Conservation (phyloP, 2,888 invertebrate genomes). For the Drosophila greeni region DNA sequence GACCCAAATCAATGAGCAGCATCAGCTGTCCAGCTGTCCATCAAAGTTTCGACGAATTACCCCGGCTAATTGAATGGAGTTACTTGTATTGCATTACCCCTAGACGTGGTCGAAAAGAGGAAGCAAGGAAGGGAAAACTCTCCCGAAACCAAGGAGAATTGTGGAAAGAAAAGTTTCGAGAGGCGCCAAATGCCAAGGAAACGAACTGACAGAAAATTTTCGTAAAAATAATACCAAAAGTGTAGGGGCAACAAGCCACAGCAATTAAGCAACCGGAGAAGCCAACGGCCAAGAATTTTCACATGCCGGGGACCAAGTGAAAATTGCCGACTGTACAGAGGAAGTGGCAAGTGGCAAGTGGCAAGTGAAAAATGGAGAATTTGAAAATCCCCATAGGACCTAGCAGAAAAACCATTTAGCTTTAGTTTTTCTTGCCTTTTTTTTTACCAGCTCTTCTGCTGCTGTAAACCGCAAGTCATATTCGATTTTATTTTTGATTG, state of each 20-base stretch:
- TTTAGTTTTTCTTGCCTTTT: neutral
- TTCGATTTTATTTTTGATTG: conserved; percentile 38
- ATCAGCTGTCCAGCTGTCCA: conserved; percentile 22
- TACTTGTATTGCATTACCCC: neutral
- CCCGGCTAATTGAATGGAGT: conserved; percentile 17
- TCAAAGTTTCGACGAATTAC: conserved; percentile 30
- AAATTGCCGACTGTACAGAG: conserved; percentile 14
- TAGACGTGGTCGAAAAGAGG: too few species aligned
- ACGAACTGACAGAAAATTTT: conserved; percentile 12
- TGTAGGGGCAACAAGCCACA: conserved; percentile 8
- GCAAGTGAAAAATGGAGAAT: conserved; percentile 20
- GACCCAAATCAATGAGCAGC: conserved; percentile 21
- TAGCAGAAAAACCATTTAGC: conserved; percentile 5
- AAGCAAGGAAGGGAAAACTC: neutral
- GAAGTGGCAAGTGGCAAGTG: conserved; percentile 10
- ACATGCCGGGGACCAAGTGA: conserved; percentile 20
- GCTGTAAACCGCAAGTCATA: conserved; percentile 35
- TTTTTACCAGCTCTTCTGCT: neutral
- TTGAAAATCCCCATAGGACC: conserved; percentile 7
- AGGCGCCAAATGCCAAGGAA: conserved; percentile 15
- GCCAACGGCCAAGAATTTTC: conserved; percentile 17
- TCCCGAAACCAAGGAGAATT: neutral
- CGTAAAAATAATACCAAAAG: conserved; percentile 18
- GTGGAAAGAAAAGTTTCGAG: conserved; percentile 24
- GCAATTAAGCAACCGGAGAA: conserved; percentile 34